These are phyloP conservation scores for Steinernema hermaphroditum DNA, from an alignment of 2,888 invertebrate genomes.

Conservation along the genomic window DNA sequence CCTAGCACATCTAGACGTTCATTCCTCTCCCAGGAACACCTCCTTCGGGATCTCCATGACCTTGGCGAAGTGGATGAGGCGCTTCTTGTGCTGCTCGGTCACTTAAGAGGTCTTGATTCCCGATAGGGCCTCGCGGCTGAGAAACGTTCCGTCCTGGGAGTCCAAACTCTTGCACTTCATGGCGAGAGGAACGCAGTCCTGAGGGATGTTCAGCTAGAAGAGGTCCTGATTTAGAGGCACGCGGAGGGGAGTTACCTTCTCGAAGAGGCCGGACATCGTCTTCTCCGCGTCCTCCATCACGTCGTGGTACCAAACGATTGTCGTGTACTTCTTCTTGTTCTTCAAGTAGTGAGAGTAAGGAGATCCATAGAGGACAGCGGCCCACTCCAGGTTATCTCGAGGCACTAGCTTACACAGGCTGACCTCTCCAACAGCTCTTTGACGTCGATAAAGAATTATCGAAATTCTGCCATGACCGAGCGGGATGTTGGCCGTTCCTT, in stretches of 20 bases:
- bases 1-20: too few species aligned
- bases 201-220: background rate
- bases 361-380: constrained; percentile 36
- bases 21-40: background rate
- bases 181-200: background rate
- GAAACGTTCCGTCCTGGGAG: background rate
- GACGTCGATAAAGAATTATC: too few species aligned
- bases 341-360: constrained; percentile 34
- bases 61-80: background rate
- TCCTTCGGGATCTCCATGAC: background rate
- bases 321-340: constrained; percentile 25
- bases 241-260: background rate
- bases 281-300: background rate
- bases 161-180: background rate
- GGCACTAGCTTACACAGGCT: background rate
- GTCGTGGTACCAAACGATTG: constrained; percentile 4
- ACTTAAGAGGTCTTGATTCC: background rate
- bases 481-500: too few species aligned
- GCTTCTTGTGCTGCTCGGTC: background rate
- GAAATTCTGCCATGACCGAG: too few species aligned
- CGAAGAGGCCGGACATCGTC: background rate
- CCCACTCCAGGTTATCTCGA: background rate
- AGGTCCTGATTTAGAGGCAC: background rate
- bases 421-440: too few species aligned
- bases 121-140: background rate